Evolutionary conservation across 2,888 invertebrate species (phyloP), one percentile per base, ranked within the genome.

Genomic region (Liodrosophila aerea): DNA sequence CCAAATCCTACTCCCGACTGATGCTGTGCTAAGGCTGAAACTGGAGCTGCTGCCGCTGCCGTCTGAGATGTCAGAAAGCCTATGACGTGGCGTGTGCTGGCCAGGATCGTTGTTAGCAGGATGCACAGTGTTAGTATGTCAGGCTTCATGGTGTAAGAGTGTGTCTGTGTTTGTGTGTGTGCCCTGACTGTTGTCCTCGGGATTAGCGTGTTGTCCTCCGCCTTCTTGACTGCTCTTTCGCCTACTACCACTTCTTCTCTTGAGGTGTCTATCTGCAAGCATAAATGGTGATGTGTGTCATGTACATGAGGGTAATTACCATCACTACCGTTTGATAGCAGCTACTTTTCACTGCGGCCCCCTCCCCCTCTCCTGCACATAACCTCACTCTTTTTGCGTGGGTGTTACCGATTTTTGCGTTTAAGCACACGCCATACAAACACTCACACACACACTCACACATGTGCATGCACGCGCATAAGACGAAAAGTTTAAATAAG

Each of bases 291-390:
- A 72, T 64, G 56, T 67, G 53, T 57, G 45, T 44, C 36, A 72
- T 64, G 66, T 83, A 73, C 69, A 75, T 70, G 65, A 68, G 67
- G 78, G 76, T 75, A 83, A 87, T 86, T 87, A 83, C 83, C 69
- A 78, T 67, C 65, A 68, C 84, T 68, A 65, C 68, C 52, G 49
- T 49, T 54, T 40, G 30, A 37, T 45, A 61, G 49, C 18, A 41
- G 31, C 54, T 18, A 47, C 15, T 36, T 4, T 4, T 36, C 36
- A 36, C 36, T 7, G n/a, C n/a, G n/a, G n/a, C 16, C 15, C 9
- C 2, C 40, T 22, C 4, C 34, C 18, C 11, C 12, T 1, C 0
- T 27, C 34, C 9, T 12, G 1, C 0, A 5, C 7, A 22, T 5
- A 33, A 7, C 8, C 33, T 54, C 41, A 15, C 40, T 11, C 22